These are phyloP conservation scores for Tetrao urogallus DNA, from an alignment of 2,113 vertebrate genomes.

Conservation along the genomic window DNA sequence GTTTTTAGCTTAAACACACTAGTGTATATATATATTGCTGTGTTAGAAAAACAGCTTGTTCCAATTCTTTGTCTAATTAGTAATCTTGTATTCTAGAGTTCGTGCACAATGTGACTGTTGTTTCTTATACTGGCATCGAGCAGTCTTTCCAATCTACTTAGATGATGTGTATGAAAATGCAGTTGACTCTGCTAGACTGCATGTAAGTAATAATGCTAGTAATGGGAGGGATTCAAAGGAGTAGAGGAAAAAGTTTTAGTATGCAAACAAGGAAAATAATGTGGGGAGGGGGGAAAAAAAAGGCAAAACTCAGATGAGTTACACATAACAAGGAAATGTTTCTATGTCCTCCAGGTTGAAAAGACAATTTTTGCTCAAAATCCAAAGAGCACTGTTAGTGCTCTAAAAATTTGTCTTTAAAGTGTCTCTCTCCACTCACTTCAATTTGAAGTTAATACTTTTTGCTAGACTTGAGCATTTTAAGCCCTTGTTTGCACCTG, in stretches of 20 bases:
- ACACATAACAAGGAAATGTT: neutral
- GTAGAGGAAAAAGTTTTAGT: neutral
- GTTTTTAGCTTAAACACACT: neutral
- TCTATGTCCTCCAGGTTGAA: neutral
- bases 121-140: conserved; percentile 98
- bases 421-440: neutral
- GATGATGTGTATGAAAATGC: conserved; percentile 97
- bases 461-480: neutral
- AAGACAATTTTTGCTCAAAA: neutral
- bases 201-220: conserved; percentile 81
- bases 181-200: conserved; percentile 92
- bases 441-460: neutral
- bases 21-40: neutral
- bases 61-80: conserved; percentile 1
- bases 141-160: conserved; percentile 97
- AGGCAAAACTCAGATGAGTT: neutral
- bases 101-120: conserved; percentile 93
- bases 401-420: neutral
- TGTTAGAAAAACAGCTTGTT: neutral
- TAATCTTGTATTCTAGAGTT: conserved; percentile 80
- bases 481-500: neutral
- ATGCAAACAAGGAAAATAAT: neutral
- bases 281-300: neutral
- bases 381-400: neutral
- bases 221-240: neutral